These are phyloP conservation scores for Dinocampus coccinellae DNA, from an alignment of 2,888 invertebrate genomes.

Conservation along the genomic window DNA sequence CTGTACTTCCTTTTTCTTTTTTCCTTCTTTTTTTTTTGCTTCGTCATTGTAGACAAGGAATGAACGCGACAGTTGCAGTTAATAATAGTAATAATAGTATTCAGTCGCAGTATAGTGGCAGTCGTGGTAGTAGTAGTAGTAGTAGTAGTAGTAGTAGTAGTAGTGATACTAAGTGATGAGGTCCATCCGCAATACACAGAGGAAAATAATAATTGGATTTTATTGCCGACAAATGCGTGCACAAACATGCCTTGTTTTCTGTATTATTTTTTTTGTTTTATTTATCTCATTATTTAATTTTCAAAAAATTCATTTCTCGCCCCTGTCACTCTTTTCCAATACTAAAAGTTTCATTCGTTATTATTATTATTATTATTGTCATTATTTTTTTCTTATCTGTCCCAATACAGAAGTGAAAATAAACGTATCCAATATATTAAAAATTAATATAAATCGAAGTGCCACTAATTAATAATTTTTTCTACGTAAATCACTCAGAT, in stretches of 20 bases:
- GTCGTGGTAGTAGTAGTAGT: background rate
- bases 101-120: background rate
- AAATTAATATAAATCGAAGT: background rate
- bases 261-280: constrained; percentile 26
- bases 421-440: background rate
- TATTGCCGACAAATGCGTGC: constrained; percentile 19
- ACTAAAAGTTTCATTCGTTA: background rate
- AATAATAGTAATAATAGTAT: background rate
- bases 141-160: background rate
- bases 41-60: background rate
- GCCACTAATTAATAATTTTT: background rate
- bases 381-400: background rate
- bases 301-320: background rate
- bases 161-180: constrained; percentile 4
- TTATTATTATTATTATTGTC: background rate
- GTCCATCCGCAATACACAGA: constrained; percentile 18
- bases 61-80: constrained; percentile 10
- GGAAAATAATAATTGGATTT: constrained; percentile 10
- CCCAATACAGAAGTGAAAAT: background rate
- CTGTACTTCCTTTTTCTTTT: background rate
- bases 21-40: background rate
- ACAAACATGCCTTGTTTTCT: constrained; percentile 33
- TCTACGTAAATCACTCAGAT: background rate
- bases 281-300: no score
- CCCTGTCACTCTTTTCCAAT: background rate